phyloP scores from a whole-genome alignment of 1,140 invertebrate species.

The Drosophila busckii region DNA sequence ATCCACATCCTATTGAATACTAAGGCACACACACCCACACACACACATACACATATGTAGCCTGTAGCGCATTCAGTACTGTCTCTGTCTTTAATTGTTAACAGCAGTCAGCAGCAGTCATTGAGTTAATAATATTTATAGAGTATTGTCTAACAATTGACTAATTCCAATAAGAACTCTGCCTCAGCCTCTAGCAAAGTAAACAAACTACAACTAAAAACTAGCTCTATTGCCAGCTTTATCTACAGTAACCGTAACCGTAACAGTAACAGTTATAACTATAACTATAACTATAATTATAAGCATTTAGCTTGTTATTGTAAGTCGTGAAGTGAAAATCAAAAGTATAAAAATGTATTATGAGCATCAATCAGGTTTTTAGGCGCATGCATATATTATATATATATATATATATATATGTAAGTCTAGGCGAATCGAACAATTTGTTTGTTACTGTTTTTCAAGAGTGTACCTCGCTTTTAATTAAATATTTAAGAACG shows the following conservation, averaged over 20 bases:
- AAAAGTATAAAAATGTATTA: slow-evolving; percentile 13
- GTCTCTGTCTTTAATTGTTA: slow-evolving; percentile 3
- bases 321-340: slow-evolving; percentile 18
- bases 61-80: slow-evolving; percentile 6
- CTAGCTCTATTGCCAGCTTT: slow-evolving; percentile 20
- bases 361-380: slow-evolving; percentile 15
- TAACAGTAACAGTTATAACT: slow-evolving; percentile 2
- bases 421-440: slow-evolving; percentile 7
- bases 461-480: slow-evolving; percentile 3
- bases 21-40: slow-evolving; percentile 24
- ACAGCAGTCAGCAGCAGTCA: not conserved
- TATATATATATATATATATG: slow-evolving; percentile 3
- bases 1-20: slow-evolving; percentile 83
- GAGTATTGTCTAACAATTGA: slow-evolving; percentile 2
- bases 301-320: slow-evolving; percentile 35
- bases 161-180: slow-evolving; percentile 31
- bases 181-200: not conserved
- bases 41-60: not conserved
- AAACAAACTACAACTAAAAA: slow-evolving; percentile 1
- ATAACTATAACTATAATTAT: slow-evolving; percentile 16
- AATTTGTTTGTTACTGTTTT: not conserved
- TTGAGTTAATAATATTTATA: not conserved
- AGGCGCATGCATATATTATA: not conserved
- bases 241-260: no score
- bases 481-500: no score